Conservation (phyloP, 2,888 invertebrate species). For the Ctena decussata region DNA sequence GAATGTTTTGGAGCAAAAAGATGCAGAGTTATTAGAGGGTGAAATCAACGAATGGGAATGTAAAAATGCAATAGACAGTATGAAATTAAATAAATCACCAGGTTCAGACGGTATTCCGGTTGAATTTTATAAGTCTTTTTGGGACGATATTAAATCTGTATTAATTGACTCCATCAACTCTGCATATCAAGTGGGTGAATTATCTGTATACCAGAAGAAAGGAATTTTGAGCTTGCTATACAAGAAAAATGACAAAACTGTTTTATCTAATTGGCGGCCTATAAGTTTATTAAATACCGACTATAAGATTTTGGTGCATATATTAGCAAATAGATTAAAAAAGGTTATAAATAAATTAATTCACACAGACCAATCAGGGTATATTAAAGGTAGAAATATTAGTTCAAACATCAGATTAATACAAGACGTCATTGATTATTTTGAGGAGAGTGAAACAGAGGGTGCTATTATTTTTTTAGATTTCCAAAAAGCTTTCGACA, state of each 20-base stretch:
- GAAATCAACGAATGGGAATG: neutral
- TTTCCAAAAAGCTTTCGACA: neutral
- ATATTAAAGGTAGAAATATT: conserved; percentile 18
- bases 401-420: conserved; percentile 19
- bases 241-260: neutral
- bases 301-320: conserved; percentile 18
- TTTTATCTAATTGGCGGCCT: conserved; percentile 14
- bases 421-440: conserved; percentile 21
- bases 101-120: conserved; percentile 30
- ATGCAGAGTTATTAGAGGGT: neutral
- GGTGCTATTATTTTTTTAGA: conserved; percentile 21
- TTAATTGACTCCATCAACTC: conserved; percentile 25
- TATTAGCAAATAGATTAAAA: conserved; percentile 11
- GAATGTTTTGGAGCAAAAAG: neutral
- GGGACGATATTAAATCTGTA: neutral
- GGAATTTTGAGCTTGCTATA: conserved; percentile 2
- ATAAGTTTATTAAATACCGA: conserved; percentile 16
- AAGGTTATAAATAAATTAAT: neutral
- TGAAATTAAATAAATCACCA: conserved; percentile 40
- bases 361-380: conserved; percentile 16
- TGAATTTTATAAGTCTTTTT: conserved; percentile 42
- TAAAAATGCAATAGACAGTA: conserved; percentile 11
- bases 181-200: too few relatives aligned
- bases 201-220: too few relatives aligned
- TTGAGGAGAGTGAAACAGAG: neutral